Evolutionary conservation across 2,797 vertebrate species (phyloP), one percentile per base, ranked within the genome.

Genomic region (Nasua narica): DNA sequence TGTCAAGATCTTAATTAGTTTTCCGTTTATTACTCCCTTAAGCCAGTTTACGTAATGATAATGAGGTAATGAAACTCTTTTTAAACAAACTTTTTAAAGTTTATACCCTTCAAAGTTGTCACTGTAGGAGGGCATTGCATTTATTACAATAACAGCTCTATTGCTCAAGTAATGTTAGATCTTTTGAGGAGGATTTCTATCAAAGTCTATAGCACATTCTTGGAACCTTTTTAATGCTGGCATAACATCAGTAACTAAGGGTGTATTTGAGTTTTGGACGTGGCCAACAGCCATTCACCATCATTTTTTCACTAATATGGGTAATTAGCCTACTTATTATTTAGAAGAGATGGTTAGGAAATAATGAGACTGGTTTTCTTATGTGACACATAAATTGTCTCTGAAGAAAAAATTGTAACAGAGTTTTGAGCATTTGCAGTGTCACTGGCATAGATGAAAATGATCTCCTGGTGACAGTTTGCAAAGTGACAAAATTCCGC

Each of bases 201-300:
- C 62, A 95, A 82, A 92, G n/a, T 54, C 4, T 70, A 12, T 60
- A 77, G 58, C 37, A 67, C 43, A n/a, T 84, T 87, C 97, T 82
- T 54, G 54, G 27, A 82, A 60, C 3, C 14, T 60, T 96, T 91
- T 79, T 35, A 67, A 27, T 90, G 7, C 21, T 86, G 8, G 3
- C 77, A 46, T 58, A 81, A 79, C 32, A 83, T 56, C 29, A 48
- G 7, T 78, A 16, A 81, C 16, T 52, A 40, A 48, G 8, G 82
- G 9, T 50, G 9, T 85, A 56, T 88, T 81, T 92, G 84, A 83
- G 23, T 86, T 92, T 96, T 83, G 4, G 29, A 97, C 52, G 18
- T 25, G 77, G 12, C 74, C 62, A 50, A 9, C 70, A 88, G 37
- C 32, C 65, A 54, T 86, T 88, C 37, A 54, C 21, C 84, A 50